These are phyloP conservation scores for Cyrtonyx montezumae DNA, from an alignment of 2,113 vertebrate genomes.

Conservation along the genomic window DNA sequence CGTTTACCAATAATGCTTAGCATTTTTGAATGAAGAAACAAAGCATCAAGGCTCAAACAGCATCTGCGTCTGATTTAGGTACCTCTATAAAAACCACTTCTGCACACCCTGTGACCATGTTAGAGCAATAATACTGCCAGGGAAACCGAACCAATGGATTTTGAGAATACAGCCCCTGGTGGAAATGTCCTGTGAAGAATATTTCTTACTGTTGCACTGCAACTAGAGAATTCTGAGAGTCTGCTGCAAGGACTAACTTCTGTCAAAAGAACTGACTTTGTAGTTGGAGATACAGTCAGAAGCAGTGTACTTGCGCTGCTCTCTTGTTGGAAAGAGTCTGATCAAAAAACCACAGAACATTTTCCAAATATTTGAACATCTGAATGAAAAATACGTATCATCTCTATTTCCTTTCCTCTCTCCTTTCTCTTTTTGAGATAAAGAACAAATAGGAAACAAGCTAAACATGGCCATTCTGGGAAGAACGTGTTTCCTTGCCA, in stretches of 20 bases:
- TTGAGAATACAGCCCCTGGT: neutral
- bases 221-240: neutral
- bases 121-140: neutral
- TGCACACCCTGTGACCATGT: rapidly evolving
- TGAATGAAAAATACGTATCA: neutral
- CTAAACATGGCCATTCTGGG: neutral
- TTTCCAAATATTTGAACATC: neutral
- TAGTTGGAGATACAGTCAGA: neutral
- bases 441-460: neutral
- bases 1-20: neutral
- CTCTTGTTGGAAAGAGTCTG: neutral
- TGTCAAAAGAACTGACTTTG: neutral
- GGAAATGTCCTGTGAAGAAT: neutral
- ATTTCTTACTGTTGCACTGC: neutral
- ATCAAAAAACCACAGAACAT: neutral
- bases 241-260: neutral
- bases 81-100: neutral
- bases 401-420: neutral
- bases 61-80: neutral
- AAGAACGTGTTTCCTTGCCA: neutral
- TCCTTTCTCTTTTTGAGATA: neutral
- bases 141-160: neutral
- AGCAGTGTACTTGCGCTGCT: neutral
- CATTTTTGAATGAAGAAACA: neutral
- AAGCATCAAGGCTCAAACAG: neutral